Conservation (phyloP, 2,888 invertebrate species). For the Epistrophe eligans region DNA sequence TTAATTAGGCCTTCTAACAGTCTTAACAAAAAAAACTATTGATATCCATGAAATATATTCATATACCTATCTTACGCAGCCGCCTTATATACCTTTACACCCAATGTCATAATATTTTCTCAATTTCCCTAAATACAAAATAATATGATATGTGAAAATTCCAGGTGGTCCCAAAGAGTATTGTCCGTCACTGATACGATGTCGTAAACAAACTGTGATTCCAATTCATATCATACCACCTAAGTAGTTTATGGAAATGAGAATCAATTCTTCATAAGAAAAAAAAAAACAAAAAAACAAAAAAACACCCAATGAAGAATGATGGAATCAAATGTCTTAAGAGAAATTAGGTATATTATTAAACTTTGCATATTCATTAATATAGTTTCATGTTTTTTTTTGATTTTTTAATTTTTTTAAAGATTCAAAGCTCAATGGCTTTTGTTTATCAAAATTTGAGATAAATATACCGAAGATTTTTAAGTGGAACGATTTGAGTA, state of each 20-base stretch:
- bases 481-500: conserved; percentile 6
- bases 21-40: not conserved
- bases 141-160: conserved; percentile 26
- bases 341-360: conserved; percentile 8
- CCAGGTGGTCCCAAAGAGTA: conserved; percentile 61
- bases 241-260: conserved; percentile 73
- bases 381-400: conserved; percentile 24
- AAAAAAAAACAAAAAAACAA: conserved; percentile 24
- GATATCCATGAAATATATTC: conserved; percentile 33
- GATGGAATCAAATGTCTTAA: conserved; percentile 43
- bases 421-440: conserved; percentile 12
- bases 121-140: conserved; percentile 11
- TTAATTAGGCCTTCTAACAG: conserved; percentile 10
- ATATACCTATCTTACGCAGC: not conserved
- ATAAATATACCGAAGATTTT: conserved; percentile 26
- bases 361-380: conserved; percentile 69
- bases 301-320: conserved; percentile 31
- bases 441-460: conserved; percentile 27
- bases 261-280: conserved; percentile 63
- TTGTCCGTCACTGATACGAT: conserved; percentile 64
- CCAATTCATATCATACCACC: conserved; percentile 69
- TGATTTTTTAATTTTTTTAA: too few relatives aligned
- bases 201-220: conserved; percentile 66
- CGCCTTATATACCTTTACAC: conserved; percentile 34
- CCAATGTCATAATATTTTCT: conserved; percentile 40